Evolutionary conservation across 1,140 invertebrate genomes (phyloP), one percentile per base, ranked within the genome.

Genomic region (Tetraneura akinire): DNA sequence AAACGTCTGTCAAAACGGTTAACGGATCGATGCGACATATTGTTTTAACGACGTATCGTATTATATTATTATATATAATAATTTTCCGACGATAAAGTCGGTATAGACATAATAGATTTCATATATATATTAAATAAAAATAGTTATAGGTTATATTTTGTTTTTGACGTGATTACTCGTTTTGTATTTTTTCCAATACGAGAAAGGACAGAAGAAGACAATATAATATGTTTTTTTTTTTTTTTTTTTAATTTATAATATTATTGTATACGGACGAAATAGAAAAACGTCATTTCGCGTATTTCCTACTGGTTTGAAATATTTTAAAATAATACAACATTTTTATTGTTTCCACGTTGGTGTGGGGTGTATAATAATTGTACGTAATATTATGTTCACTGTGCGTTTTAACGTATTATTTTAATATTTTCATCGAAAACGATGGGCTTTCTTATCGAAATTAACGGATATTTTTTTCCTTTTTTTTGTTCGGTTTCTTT

Each of bases 121-220:
- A n/a, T n/a, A n/a, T n/a, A n/a, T n/a, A n/a, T n/a, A n/a, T n/a
- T n/a, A n/a, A n/a, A n/a, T n/a, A 64, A 66, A 62, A 66, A 37
- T 0, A 21, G 0, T 37, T 26, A 18, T 62, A 32, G 26, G 9
- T 55, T 57, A 16, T n/a, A 37, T 37, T 64, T 37, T 68, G 64
- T 68, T 68, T 45, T 23, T 45, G n/a, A 68, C 64, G 37, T 68
- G 64, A 68, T 45, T 68, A 68, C 64, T 45, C 10, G n/a, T n/a
- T n/a, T n/a, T 42, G n/a, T 68, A 45, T 45, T 23, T n/a, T 68
- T 42, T 45, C n/a, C 5, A 45, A 37, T 45, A 11, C 8, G 64
- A 14, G 13, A 68, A 45, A n/a, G n/a, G n/a, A 13, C 21, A 21
- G 37, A 68, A 14, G 5, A 45, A 45, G 21, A 68, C 0, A 45